A percentile compares a stretch with the other conserved stretches of the same genome.
phyloP scores from a whole-genome alignment of 2,113 vertebrate genomes.

The Anser cygnoides region DNA sequence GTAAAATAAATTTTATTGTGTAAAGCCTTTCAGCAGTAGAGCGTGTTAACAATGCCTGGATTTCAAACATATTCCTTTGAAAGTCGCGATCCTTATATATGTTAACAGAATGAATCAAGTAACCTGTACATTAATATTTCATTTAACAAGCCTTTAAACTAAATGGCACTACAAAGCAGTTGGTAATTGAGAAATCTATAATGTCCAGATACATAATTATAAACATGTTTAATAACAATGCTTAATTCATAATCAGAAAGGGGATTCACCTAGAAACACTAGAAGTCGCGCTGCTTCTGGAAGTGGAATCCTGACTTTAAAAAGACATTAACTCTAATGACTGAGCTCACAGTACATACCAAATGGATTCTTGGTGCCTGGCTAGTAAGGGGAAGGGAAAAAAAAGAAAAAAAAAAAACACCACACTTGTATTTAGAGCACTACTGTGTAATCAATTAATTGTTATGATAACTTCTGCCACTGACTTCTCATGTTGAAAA shows the following conservation, averaged over 20 bases:
- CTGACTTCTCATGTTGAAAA: background rate
- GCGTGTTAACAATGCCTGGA: background rate
- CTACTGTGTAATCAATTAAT: background rate
- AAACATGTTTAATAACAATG: background rate
- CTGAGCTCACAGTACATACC: background rate
- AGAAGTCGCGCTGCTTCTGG: background rate
- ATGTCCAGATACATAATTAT: background rate
- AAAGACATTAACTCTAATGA: background rate
- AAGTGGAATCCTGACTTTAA: constrained; percentile 19
- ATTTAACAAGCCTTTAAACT: constrained; percentile 55
- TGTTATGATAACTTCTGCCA: background rate
- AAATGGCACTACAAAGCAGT: background rate
- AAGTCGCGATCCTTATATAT: background rate
- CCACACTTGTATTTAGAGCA: background rate
- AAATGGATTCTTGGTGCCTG: background rate
- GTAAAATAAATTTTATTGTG: background rate
- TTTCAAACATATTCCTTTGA: background rate
- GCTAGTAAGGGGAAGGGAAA: background rate
- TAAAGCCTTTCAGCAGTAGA: background rate
- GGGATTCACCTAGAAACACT: background rate
- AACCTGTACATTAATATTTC: constrained; percentile 40
- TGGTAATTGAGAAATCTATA: constrained; percentile 59
- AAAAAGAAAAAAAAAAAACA: background rate
- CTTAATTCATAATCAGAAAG: background rate
- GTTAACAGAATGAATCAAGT: constrained; percentile 16